phyloP scores from a whole-genome alignment of 2,888 invertebrate species.

The Panopea generosa region DNA sequence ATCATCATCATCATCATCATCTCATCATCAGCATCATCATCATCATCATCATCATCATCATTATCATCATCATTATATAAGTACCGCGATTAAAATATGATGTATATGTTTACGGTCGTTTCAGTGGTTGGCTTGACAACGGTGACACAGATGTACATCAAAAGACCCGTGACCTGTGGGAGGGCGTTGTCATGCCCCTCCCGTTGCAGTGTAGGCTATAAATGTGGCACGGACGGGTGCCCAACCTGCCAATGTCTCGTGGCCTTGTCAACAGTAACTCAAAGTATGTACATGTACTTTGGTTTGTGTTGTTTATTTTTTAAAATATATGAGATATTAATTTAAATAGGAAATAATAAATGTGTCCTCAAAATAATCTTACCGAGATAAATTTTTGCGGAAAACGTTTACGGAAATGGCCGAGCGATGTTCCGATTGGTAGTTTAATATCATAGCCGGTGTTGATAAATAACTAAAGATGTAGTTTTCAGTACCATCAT shows the following conservation, averaged over 20 bases:
- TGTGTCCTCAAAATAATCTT: too few relatives aligned
- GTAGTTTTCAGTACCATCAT: too few relatives aligned
- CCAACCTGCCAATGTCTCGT: constrained; percentile 50
- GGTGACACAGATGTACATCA: constrained; percentile 39
- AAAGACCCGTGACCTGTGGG: constrained; percentile 49
- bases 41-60: constrained; percentile 14
- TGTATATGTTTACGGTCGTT: too few relatives aligned
- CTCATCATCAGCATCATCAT: too few relatives aligned
- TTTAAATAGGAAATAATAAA: too few relatives aligned
- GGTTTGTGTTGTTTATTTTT: not conserved
- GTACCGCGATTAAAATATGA: not conserved
- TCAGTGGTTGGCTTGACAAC: constrained; percentile 57
- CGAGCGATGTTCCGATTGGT: too few relatives aligned
- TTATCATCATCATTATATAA: not conserved
- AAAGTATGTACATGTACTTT: not conserved
- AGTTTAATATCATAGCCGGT: too few relatives aligned
- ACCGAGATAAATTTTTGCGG: too few relatives aligned
- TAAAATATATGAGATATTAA: too few relatives aligned
- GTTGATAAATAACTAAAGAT: too few relatives aligned
- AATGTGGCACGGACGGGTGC: constrained; percentile 63
- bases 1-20: too few relatives aligned
- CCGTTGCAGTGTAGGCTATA: constrained; percentile 59
- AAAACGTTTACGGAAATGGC: too few relatives aligned
- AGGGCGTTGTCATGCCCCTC: constrained; percentile 48
- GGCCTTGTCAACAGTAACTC: not conserved